phyloP scores from a whole-genome alignment of 64 coral and sea anemone species.

The Porites australiensis region DNA sequence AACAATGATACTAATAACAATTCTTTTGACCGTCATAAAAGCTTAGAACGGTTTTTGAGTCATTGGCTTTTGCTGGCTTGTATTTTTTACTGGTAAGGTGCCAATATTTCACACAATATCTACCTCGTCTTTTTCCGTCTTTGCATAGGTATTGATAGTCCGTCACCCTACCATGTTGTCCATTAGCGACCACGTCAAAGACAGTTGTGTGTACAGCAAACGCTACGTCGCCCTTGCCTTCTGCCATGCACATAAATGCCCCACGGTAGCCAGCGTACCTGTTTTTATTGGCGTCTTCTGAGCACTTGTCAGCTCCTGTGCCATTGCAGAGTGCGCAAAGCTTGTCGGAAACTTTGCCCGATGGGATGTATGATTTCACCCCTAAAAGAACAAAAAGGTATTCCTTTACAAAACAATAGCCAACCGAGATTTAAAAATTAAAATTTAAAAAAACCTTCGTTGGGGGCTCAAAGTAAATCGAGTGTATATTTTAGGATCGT shows the following conservation, averaged over 20 bases:
- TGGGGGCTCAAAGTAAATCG: too few relatives aligned
- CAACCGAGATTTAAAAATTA: too few relatives aligned
- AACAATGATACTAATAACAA: too few relatives aligned
- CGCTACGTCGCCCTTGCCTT: constrained; percentile 55
- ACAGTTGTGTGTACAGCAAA: constrained; percentile 69
- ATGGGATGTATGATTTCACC: not conserved
- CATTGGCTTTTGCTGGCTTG: too few relatives aligned
- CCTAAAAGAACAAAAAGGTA: not conserved
- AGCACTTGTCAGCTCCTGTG: not conserved
- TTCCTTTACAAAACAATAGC: too few relatives aligned
- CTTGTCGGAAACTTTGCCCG: constrained; percentile 16
- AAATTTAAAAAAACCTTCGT: too few relatives aligned
- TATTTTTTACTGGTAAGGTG: too few relatives aligned
- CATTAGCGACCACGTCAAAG: constrained; percentile 33
- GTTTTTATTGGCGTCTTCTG: not conserved
- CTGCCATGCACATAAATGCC: constrained; percentile 70
- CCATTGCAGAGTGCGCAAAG: constrained; percentile 66
- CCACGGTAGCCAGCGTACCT: constrained; percentile 42
- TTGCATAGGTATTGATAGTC: constrained; percentile 78
- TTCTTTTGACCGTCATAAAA: too few relatives aligned
- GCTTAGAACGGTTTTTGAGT: too few relatives aligned
- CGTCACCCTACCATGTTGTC: not conserved
- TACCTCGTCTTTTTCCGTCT: not conserved
- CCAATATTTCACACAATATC: too few relatives aligned
- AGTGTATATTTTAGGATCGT: too few relatives aligned